Percentiles rank a stretch among this genome's conserved stretches.
These are phyloP conservation scores for Neodontobutis hainanensis DNA, from an alignment of 2,113 vertebrate genomes.

Conservation along the genomic window DNA sequence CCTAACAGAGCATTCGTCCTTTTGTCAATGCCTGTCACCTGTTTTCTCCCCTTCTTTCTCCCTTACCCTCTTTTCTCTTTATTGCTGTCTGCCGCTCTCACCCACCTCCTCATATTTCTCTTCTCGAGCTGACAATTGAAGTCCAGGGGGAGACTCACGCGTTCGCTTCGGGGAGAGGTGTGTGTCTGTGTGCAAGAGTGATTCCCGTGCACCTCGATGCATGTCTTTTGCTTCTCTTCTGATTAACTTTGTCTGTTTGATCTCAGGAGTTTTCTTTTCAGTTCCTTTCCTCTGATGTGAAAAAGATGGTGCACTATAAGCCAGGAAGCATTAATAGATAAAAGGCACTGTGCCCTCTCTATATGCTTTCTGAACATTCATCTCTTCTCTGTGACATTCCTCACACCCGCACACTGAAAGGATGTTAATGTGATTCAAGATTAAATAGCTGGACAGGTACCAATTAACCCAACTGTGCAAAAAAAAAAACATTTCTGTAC, in stretches of 20 bases:
- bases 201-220: conserved; percentile 61
- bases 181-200: conserved; percentile 45
- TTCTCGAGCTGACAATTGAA: conserved; percentile 73
- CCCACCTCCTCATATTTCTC: conserved; percentile 50
- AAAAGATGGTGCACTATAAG: conserved; percentile 47
- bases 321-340: conserved; percentile 69
- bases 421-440: background rate
- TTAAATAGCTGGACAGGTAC: no score
- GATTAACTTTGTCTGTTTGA: conserved; percentile 80
- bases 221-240: conserved; percentile 67
- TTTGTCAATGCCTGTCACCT: conserved; percentile 78
- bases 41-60: conserved; percentile 31
- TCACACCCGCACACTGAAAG: conserved; percentile 5
- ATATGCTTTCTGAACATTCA: conserved; percentile 67
- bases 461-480: no score
- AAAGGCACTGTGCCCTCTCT: conserved; percentile 64
- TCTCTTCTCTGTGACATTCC: conserved; percentile 37
- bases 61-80: conserved; percentile 6
- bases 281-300: conserved; percentile 68
- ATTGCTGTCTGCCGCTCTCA: conserved; percentile 9
- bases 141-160: conserved; percentile 66
- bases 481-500: no score
- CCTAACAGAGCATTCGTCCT: conserved; percentile 74
- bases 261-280: conserved; percentile 73
- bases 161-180: conserved; percentile 65